A percentile compares a stretch with the other conserved stretches of the same genome.
Evolutionary conservation across 2,797 vertebrate species (phyloP).

Genomic region (Adrianichthys oophorus): DNA sequence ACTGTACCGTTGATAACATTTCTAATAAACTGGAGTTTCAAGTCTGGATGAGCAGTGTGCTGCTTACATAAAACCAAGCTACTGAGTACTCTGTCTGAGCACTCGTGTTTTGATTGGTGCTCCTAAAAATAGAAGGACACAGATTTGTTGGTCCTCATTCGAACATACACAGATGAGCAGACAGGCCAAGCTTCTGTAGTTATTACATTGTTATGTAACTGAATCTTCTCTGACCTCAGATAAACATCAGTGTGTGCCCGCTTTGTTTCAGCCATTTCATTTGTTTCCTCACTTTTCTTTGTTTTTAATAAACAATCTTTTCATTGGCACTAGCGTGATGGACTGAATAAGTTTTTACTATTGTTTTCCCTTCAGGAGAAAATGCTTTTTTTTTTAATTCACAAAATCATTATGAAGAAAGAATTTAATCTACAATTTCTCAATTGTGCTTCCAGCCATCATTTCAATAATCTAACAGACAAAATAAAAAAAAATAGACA

Average conservation of each 20-base stretch:
- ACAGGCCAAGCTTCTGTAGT: slow-evolving; percentile 2
- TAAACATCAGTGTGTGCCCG: not conserved
- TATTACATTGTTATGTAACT: slow-evolving; percentile 31
- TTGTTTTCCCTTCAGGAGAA: not conserved
- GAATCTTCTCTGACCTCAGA: slow-evolving; percentile 4
- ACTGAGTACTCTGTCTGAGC: not conserved
- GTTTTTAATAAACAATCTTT: not conserved
- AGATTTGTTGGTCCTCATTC: not conserved
- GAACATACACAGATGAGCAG: not conserved
- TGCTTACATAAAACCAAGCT: no score
- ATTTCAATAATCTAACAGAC: no score
- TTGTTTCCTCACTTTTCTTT: not conserved
- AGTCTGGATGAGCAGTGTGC: no score
- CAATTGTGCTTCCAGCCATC: not conserved
- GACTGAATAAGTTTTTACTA: not conserved
- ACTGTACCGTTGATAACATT: no score
- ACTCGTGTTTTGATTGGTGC: not conserved
- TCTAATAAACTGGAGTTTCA: no score
- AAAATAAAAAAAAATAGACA: no score
- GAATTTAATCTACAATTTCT: not conserved
- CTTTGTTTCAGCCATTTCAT: not conserved
- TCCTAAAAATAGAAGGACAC: not conserved
- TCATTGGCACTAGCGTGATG: not conserved
- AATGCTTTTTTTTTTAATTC: not conserved
- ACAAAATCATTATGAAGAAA: no score